A percentile compares a stretch with the other conserved stretches of the same genome.
Evolutionary conservation across 2,797 vertebrate genomes (phyloP).

Genomic region (Limnodromus scolopaceus): DNA sequence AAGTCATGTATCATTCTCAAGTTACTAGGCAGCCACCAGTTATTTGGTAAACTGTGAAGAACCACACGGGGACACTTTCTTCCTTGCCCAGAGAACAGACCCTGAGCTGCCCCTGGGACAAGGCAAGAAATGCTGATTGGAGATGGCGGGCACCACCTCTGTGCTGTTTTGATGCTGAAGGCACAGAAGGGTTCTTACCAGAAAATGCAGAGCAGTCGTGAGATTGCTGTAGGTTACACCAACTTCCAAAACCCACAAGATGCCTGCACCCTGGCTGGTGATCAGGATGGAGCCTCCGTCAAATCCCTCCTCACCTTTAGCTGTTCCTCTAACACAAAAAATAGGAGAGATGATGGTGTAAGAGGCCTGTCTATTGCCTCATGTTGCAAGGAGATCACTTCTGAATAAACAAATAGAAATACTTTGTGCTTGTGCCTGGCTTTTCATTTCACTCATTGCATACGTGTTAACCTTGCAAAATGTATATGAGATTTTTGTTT

Average conservation of each 20-base stretch:
- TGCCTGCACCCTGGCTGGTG: neutral
- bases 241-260: neutral
- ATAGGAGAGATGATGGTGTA: neutral
- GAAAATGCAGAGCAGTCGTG: neutral
- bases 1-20: neutral
- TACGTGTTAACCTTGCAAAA: neutral
- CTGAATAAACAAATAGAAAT: neutral
- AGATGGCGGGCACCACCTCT: accelerated
- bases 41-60: neutral
- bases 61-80: neutral
- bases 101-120: accelerated
- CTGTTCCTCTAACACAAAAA: neutral
- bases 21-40: neutral
- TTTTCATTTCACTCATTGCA: neutral
- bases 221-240: neutral
- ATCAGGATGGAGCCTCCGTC: neutral
- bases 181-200: neutral
- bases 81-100: neutral
- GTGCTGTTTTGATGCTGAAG: neutral
- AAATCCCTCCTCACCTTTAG: neutral
- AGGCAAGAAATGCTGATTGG: neutral
- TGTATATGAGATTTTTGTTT: neutral
- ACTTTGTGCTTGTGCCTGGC: neutral
- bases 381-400: neutral
- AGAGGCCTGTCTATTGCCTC: neutral